Evolutionary conservation across 2,888 invertebrate genomes (phyloP), one percentile per base, ranked within the genome.

Genomic region (Stenchaetothrips biformis): DNA sequence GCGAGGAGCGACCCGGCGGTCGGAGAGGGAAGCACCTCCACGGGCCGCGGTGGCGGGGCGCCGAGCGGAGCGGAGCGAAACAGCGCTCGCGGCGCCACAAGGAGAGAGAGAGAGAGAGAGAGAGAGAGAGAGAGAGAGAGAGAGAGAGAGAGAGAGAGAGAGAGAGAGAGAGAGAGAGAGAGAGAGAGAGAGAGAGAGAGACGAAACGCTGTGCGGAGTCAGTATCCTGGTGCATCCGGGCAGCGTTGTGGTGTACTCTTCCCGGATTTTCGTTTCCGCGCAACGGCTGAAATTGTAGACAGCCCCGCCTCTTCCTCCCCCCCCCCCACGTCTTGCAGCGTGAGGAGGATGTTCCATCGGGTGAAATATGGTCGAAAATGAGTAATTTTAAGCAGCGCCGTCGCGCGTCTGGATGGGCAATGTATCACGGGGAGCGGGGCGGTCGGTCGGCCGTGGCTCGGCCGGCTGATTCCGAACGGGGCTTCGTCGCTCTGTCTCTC

Each of bases 331-430:
- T 18, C 67, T 21, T 25, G 11, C 59, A 7, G 67, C 67, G 67
- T 4, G 62, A 3, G n/a, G 62, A 21, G 21, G 67, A 74, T 74
- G 67, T 21, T 11, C 67, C 67, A 21, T 37, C 67, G 67, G 67
- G 67, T 74, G 67, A 74, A 74, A 74, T 74, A 74, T 74, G 67
- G 67, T 74, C 25, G 67, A 25, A 74, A 74, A 74, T 74, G 67
- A 74, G 67, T 74, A 74, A 74, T 74, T 74, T 74, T 74, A 74
- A 74, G 67, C 25, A 74, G 67, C 25, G 67, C 21, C 67, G 21
- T 21, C 37, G 37, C 37, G 37, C 37, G 37, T 37, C 37, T 37
- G 21, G 59, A 59, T 59, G 18, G 59, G 67, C 67, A 74, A 74
- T 74, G 67, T 25, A 74, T 74, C 67, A 74, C n/a, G 67, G 11